Percentiles rank a stretch among this genome's conserved stretches.
Conservation (phyloP, 2,888 invertebrate species). For the Yponomeuta sedellus region DNA sequence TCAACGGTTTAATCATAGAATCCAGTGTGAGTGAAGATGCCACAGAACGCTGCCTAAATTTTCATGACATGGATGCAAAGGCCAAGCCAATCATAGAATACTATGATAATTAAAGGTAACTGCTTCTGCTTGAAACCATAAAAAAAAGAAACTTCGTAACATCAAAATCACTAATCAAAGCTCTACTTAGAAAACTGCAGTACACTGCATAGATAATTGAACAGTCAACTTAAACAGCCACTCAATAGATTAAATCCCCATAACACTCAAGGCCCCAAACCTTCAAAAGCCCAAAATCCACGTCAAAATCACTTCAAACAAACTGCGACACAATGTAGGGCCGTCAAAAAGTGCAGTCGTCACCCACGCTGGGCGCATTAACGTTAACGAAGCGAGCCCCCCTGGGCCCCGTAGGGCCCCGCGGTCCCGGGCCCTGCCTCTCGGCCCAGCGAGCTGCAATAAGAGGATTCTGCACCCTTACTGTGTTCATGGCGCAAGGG, state of each 20-base stretch:
- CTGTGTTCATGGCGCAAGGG: slow-evolving; percentile 23
- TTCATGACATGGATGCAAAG: too few species aligned
- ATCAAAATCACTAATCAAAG: background rate
- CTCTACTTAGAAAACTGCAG: background rate
- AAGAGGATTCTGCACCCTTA: slow-evolving; percentile 70
- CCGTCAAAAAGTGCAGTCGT: slow-evolving; percentile 66
- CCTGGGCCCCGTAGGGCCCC: slow-evolving; percentile 27
- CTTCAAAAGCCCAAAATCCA: slow-evolving; percentile 18
- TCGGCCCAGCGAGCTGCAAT: slow-evolving; percentile 68
- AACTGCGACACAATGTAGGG: slow-evolving; percentile 17
- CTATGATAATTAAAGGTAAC: too few species aligned
- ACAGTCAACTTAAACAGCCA: background rate
- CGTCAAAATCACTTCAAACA: slow-evolving; percentile 15
- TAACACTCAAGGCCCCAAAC: slow-evolving; percentile 3
- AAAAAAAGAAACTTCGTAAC: background rate
- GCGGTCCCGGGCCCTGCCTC: slow-evolving; percentile 26
- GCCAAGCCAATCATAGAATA: too few species aligned
- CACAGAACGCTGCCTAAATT: too few species aligned
- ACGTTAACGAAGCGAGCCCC: slow-evolving; percentile 57
- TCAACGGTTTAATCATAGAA: too few species aligned
- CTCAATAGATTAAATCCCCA: background rate
- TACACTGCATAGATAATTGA: background rate
- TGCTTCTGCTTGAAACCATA: too few species aligned
- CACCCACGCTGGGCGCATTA: slow-evolving; percentile 50
- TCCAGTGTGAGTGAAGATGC: too few species aligned